Evolutionary conservation across 2,113 vertebrate genomes (phyloP).

Genomic region (Synodontis membranacea): DNA sequence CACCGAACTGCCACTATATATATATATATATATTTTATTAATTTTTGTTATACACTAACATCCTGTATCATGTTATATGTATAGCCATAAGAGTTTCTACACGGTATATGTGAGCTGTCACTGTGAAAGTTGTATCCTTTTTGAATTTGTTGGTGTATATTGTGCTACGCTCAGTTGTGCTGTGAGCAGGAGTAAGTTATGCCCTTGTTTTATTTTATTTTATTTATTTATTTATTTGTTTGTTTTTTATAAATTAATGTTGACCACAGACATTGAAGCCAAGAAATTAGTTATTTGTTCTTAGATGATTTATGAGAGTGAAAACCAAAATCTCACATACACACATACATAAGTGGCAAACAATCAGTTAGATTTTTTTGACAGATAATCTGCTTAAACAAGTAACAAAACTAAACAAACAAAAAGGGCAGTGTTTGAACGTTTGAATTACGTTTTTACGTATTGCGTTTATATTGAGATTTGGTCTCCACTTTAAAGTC

Average conservation of each 20-base stretch:
- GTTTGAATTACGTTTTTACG: neutral
- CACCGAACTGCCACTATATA: neutral
- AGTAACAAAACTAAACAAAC: too few species aligned
- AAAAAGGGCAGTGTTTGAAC: neutral
- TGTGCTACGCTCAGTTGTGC: constrained; percentile 18
- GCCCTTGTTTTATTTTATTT: neutral
- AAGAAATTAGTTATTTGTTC: constrained; percentile 22
- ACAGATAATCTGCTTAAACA: neutral
- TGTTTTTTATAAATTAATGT: neutral
- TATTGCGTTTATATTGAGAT: constrained; percentile 14
- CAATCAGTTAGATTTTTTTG: neutral
- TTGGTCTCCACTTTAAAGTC: constrained; percentile 9
- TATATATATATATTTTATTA: neutral
- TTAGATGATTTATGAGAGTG: neutral
- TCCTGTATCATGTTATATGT: constrained; percentile 1
- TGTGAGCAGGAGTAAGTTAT: constrained; percentile 21
- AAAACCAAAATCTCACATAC: neutral
- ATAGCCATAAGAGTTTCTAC: neutral
- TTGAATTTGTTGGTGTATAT: constrained; percentile 12
- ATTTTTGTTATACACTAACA: neutral
- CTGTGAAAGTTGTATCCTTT: constrained; percentile 44
- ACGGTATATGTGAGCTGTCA: constrained; percentile 2
- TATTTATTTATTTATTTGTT: too few species aligned
- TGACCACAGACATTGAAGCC: constrained; percentile 2
- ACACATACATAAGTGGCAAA: neutral